These are phyloP conservation scores for Gibbula magus DNA, from an alignment of 2,888 invertebrate species.

Conservation along the genomic window DNA sequence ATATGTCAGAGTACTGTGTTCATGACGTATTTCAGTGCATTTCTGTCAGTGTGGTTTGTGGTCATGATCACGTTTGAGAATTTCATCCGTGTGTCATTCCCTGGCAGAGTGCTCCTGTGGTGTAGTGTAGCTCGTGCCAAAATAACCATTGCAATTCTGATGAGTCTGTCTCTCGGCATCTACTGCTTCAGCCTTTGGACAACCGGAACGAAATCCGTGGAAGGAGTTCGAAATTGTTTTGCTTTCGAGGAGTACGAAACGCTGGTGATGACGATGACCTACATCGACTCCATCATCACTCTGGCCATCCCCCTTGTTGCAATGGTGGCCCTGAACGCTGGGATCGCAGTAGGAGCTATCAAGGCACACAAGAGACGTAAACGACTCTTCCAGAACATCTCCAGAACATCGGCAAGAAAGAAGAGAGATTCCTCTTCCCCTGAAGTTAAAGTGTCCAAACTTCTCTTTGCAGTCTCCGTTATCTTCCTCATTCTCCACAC, in stretches of 20 bases:
- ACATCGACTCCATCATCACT: conserved; percentile 33
- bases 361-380: background rate
- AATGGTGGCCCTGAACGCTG: conserved; percentile 22
- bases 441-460: conserved; percentile 31
- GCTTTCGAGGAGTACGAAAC: background rate
- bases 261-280: conserved; percentile 26
- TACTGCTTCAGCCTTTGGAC: conserved; percentile 37
- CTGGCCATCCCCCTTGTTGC: conserved; percentile 27
- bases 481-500: conserved; percentile 33
- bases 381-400: background rate
- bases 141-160: conserved; percentile 14
- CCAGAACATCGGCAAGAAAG: background rate
- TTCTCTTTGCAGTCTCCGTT: conserved; percentile 32
- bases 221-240: conserved; percentile 2
- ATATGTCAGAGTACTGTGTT: conserved; percentile 32
- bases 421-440: background rate
- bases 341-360: conserved; percentile 13
- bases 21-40: conserved; percentile 33
- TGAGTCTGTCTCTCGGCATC: conserved; percentile 7
- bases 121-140: conserved; percentile 32
- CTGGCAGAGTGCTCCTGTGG: conserved; percentile 22
- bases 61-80: conserved; percentile 36
- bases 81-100: conserved; percentile 34
- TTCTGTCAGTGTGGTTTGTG: conserved; percentile 39
- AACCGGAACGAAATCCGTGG: background rate